These are phyloP conservation scores for Setophaga petechia DNA, from an alignment of 2,113 vertebrate species.

Conservation along the genomic window DNA sequence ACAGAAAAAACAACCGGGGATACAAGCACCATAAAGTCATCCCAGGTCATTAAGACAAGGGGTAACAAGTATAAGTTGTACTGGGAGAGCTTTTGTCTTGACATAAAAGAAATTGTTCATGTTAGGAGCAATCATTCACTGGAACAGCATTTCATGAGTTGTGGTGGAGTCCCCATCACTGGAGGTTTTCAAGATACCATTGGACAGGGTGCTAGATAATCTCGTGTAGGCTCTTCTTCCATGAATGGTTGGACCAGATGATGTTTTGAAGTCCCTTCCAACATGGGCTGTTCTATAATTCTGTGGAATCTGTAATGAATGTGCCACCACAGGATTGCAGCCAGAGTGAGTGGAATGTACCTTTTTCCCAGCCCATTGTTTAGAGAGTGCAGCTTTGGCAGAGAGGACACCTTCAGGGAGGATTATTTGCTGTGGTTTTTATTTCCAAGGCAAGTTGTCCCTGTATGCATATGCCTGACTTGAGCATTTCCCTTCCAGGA, in stretches of 20 bases:
- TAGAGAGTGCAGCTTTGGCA: not conserved
- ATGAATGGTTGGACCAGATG: not conserved
- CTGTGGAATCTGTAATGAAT: not conserved
- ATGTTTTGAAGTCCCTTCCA: not conserved
- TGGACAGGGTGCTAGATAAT: not conserved
- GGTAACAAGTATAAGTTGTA: not conserved
- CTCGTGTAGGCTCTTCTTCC: not conserved
- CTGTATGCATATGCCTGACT: not conserved
- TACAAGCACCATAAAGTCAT: not conserved
- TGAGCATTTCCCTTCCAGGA: not conserved
- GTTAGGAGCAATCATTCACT: not conserved
- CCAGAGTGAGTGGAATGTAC: not conserved
- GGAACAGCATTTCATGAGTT: not conserved
- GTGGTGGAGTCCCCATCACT: not conserved
- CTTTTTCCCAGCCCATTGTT: not conserved
- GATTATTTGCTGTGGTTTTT: not conserved
- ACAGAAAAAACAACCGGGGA: not conserved
- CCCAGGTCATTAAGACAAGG: not conserved
- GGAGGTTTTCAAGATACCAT: not conserved
- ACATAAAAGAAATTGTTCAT: not conserved
- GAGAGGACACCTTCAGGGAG: not conserved
- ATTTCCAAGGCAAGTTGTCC: not conserved
- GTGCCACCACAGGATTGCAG: not conserved
- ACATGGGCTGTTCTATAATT: not conserved
- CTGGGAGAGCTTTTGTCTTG: not conserved